Percentiles rank a stretch among this genome's conserved stretches.
These are phyloP conservation scores for Phrynocephalus forsythii DNA, from an alignment of 2,797 vertebrate genomes.

Conservation along the genomic window DNA sequence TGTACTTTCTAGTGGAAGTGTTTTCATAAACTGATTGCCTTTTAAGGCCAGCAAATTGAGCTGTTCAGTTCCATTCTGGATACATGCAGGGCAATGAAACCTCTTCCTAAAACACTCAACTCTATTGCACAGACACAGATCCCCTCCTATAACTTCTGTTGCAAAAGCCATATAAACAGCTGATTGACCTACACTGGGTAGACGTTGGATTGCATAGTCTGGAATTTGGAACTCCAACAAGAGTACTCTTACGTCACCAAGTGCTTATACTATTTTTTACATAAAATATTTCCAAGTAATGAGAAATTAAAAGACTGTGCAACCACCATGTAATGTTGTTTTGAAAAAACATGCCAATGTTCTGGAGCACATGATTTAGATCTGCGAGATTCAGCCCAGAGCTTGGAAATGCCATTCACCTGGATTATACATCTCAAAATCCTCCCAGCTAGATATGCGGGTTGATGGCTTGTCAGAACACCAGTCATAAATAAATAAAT, in stretches of 20 bases:
- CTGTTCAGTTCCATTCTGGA: conserved; percentile 11
- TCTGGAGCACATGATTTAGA: neutral
- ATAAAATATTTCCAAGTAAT: neutral
- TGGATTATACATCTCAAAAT: neutral
- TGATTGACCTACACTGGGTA: neutral
- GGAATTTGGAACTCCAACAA: conserved; percentile 3
- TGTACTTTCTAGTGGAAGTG: too few relatives aligned
- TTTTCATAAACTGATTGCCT: neutral
- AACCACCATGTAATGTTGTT: neutral
- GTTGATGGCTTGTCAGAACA: neutral
- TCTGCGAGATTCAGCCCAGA: neutral
- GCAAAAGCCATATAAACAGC: neutral
- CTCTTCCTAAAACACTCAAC: neutral
- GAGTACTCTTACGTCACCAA: neutral
- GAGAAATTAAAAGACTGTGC: neutral
- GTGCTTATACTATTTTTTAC: neutral
- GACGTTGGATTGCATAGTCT: neutral
- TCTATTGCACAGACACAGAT: neutral
- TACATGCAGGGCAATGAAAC: neutral
- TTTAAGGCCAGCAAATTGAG: conserved; percentile 6
- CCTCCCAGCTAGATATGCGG: neutral
- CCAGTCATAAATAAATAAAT: too few relatives aligned
- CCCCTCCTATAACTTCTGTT: neutral
- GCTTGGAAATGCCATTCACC: neutral
- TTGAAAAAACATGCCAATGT: neutral